These are phyloP conservation scores for Ibidorhyncha struthersii DNA, from an alignment of 2,113 vertebrate genomes.

Conservation along the genomic window DNA sequence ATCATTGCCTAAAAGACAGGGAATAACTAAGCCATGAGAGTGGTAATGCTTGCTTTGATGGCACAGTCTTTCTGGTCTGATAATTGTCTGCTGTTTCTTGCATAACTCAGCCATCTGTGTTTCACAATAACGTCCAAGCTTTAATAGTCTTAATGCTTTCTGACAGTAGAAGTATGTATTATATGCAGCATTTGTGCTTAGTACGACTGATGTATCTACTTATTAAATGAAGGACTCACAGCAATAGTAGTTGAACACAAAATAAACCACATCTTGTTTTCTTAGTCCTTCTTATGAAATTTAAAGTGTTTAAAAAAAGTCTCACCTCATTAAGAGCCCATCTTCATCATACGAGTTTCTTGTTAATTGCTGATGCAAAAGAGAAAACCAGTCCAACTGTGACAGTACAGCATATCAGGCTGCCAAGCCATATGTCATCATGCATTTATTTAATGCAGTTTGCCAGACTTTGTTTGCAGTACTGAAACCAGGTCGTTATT, in stretches of 20 bases:
- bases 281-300: neutral
- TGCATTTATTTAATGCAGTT: neutral
- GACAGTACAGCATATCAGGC: neutral
- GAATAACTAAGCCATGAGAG: neutral
- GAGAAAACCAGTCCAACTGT: neutral
- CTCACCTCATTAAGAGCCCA: neutral
- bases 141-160: neutral
- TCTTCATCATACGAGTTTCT: neutral
- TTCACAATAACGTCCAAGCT: neutral
- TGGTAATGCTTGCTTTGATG: neutral
- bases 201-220: neutral
- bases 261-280: neutral
- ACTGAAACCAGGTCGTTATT: neutral
- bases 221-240: neutral
- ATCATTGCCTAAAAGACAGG: neutral
- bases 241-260: neutral
- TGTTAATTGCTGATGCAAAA: neutral
- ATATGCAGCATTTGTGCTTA: neutral
- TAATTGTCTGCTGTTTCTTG: conserved; percentile 10
- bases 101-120: neutral
- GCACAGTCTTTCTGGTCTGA: neutral
- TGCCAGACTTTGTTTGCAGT: neutral
- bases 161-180: neutral
- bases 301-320: neutral
- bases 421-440: neutral